Conservation (phyloP, 2,797 vertebrate genomes). For the Diceros bicornis region DNA sequence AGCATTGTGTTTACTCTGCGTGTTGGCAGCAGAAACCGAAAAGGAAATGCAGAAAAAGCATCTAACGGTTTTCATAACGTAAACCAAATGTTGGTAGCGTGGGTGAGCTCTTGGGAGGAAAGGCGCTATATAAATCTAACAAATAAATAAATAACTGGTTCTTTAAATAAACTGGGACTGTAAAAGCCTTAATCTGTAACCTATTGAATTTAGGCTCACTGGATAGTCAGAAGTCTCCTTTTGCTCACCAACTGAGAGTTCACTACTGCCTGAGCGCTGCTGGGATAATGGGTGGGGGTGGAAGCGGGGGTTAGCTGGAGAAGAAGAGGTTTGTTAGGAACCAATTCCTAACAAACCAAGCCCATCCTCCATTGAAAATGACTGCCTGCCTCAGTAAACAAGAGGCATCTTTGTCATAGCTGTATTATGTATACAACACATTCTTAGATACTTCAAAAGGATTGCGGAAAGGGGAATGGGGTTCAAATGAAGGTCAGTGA, state of each 20-base stretch:
- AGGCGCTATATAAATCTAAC: constrained; percentile 84
- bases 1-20: constrained; percentile 80
- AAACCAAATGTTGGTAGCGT: constrained; percentile 86
- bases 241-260: constrained; percentile 9
- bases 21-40: constrained; percentile 79
- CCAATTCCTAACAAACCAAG: not conserved
- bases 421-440: constrained; percentile 15
- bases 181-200: constrained; percentile 50
- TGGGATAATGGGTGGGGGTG: not conserved
- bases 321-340: not conserved
- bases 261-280: not conserved
- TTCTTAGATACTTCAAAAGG: constrained; percentile 71
- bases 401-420: constrained; percentile 1
- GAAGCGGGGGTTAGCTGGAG: not conserved
- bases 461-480: not conserved
- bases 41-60: constrained; percentile 86
- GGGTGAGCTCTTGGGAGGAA: constrained; percentile 81
- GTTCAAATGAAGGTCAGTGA: constrained; percentile 74
- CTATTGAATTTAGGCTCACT: constrained; percentile 48
- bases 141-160: constrained; percentile 84
- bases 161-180: constrained; percentile 76
- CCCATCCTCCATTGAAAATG: not conserved
- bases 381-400: constrained; percentile 41
- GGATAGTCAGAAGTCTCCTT: not conserved
- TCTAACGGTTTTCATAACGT: constrained; percentile 84